Percentiles rank a stretch among this genome's conserved stretches.
Evolutionary conservation across 2,113 vertebrate species (phyloP).

Genomic region (Dendrocopos noguchii): DNA sequence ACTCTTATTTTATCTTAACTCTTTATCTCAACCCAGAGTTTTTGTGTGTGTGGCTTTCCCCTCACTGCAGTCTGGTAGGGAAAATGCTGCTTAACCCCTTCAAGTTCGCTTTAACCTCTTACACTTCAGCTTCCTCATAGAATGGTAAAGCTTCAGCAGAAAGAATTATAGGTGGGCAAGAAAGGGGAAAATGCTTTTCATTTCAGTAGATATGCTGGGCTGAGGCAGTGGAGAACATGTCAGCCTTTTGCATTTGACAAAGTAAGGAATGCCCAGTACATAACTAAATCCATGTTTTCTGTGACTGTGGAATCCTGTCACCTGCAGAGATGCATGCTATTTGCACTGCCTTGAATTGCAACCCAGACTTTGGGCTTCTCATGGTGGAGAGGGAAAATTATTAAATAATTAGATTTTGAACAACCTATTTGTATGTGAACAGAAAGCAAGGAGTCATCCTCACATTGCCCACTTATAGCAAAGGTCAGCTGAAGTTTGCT

Average conservation of each 20-base stretch:
- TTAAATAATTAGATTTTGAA: slow-evolving; percentile 5
- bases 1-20: too few relatives aligned
- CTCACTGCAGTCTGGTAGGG: too few relatives aligned
- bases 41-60: too few relatives aligned
- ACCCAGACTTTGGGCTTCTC: background rate
- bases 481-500: slow-evolving; percentile 24
- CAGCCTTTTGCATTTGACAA: background rate
- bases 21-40: too few relatives aligned
- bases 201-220: background rate
- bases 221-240: background rate
- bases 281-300: background rate
- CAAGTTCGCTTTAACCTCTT: too few relatives aligned
- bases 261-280: background rate
- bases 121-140: background rate
- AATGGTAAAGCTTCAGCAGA: background rate
- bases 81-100: too few relatives aligned
- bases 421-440: background rate
- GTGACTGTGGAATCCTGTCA: background rate
- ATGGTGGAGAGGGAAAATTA: background rate
- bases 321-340: background rate
- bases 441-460: background rate
- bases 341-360: background rate
- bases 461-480: background rate
- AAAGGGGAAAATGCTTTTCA: background rate
- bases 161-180: background rate